These are phyloP conservation scores for Ciconia maguari DNA, from an alignment of 2,113 vertebrate genomes.

Conservation along the genomic window DNA sequence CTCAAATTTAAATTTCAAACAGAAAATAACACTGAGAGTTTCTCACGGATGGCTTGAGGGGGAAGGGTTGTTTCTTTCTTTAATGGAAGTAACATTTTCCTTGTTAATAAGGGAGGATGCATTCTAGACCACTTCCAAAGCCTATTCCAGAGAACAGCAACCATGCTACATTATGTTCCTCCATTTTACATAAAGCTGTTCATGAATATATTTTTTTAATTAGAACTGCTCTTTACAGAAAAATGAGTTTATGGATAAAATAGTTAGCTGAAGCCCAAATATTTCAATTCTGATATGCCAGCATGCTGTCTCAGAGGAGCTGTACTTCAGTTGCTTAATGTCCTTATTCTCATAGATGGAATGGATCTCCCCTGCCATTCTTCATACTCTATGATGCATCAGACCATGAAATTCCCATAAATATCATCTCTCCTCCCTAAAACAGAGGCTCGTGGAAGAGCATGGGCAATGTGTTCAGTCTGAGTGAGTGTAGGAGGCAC, in stretches of 20 bases:
- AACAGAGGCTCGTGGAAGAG: not conserved
- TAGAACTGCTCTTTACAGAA: not conserved
- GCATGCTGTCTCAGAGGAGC: not conserved
- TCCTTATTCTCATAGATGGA: not conserved
- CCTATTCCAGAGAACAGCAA: not conserved
- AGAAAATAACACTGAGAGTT: not conserved
- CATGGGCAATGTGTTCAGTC: not conserved
- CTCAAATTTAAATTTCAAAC: conserved; percentile 57
- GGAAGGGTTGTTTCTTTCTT: not conserved
- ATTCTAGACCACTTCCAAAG: not conserved
- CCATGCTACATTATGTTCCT: not conserved
- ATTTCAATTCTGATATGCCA: not conserved
- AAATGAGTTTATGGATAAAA: not conserved
- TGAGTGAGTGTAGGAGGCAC: not conserved
- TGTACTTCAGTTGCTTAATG: not conserved
- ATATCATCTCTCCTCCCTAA: not conserved
- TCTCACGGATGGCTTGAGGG: conserved; percentile 8
- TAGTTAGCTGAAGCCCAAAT: not conserved
- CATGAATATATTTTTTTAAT: not conserved
- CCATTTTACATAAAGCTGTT: not conserved
- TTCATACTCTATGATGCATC: not conserved
- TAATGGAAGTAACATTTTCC: conserved; percentile 17
- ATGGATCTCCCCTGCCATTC: not conserved
- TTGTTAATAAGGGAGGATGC: not conserved
- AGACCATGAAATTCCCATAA: conserved; percentile 14